Evolutionary conservation across 2,113 vertebrate species (phyloP).

Genomic region (Erythrocercus mccallii): DNA sequence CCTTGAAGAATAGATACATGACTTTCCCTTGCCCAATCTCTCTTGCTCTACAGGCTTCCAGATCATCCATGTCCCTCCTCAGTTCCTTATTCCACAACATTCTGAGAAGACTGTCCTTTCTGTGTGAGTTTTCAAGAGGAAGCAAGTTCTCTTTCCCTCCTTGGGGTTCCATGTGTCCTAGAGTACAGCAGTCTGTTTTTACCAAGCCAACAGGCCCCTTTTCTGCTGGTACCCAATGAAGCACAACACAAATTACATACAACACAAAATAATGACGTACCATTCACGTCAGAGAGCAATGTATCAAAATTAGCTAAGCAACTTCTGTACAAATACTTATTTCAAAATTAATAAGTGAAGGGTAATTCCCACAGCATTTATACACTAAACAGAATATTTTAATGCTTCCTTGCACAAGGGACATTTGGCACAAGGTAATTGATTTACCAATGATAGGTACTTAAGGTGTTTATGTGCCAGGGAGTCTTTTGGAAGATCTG

Average conservation of each 20-base stretch:
- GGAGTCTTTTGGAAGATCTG: not conserved
- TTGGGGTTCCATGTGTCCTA: not conserved
- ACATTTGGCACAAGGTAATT: not conserved
- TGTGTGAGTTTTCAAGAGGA: not conserved
- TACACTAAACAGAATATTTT: not conserved
- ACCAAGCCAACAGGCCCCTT: not conserved
- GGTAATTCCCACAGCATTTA: not conserved
- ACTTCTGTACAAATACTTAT: not conserved
- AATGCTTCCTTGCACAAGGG: not conserved
- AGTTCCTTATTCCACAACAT: not conserved
- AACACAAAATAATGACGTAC: not conserved
- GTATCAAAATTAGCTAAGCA: not conserved
- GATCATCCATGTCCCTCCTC: not conserved
- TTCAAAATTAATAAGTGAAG: not conserved
- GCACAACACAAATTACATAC: accelerated
- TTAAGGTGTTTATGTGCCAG: not conserved
- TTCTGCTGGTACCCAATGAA: not conserved
- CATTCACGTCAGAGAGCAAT: not conserved
- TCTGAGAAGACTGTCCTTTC: not conserved
- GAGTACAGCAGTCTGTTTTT: not conserved
- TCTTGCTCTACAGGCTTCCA: not conserved
- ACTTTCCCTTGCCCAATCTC: not conserved
- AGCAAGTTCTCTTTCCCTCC: not conserved
- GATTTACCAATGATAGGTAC: not conserved
- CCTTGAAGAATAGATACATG: not conserved